phyloP scores from a whole-genome alignment of 2,888 invertebrate genomes.

The Ichneumoninae sp. region DNA sequence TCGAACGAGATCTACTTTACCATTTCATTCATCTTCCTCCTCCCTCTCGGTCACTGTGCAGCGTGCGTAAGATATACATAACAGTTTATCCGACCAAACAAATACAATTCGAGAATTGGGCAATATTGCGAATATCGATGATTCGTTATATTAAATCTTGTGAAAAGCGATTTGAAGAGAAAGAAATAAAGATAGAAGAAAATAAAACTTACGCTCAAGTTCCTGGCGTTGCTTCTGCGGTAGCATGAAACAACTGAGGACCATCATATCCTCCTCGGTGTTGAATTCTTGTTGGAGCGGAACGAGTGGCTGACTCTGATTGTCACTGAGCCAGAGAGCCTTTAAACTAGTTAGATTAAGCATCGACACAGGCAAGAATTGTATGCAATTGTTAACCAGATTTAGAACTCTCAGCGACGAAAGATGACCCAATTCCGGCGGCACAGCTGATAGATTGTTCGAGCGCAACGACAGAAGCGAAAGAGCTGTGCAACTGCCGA shows the following conservation, averaged over 20 bases:
- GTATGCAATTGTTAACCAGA: conserved; percentile 93
- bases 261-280: conserved; percentile 91
- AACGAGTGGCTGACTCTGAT: conserved; percentile 96
- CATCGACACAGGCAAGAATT: conserved; percentile 94
- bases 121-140: background rate
- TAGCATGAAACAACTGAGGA: conserved; percentile 95
- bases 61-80: conserved; percentile 67
- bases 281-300: conserved; percentile 95
- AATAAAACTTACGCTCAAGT: conserved; percentile 78
- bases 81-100: conserved; percentile 34
- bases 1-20: conserved; percentile 72
- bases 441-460: conserved; percentile 92
- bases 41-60: conserved; percentile 78
- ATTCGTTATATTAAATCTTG: background rate
- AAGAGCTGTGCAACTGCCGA: conserved; percentile 94
- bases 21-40: conserved; percentile 81
- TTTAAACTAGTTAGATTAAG: conserved; percentile 92
- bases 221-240: conserved; percentile 89
- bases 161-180: conserved; percentile 8
- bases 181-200: background rate
- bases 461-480: conserved; percentile 93
- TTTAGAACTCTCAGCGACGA: conserved; percentile 93
- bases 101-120: background rate
- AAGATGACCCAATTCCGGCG: conserved; percentile 96
- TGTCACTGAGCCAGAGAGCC: conserved; percentile 97